Evolutionary conservation across 2,888 invertebrate species (phyloP).

Genomic region (Calliopum simillimum): DNA sequence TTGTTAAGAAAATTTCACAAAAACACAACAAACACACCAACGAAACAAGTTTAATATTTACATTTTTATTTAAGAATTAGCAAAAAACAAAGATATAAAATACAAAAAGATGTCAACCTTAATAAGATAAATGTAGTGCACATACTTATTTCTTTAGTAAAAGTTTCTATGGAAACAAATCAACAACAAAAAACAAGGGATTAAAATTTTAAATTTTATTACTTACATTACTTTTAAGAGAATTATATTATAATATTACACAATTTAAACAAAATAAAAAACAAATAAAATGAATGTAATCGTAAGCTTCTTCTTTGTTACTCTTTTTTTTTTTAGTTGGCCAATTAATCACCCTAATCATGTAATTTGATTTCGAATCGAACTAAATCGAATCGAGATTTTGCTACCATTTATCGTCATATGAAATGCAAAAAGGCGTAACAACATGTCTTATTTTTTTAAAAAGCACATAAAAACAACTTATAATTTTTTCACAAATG

Average conservation of each 20-base stretch:
- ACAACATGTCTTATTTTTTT: no score
- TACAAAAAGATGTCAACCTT: slow-evolving; percentile 9
- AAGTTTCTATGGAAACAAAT: slow-evolving; percentile 30
- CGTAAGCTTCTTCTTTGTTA: no score
- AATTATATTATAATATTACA: slow-evolving; percentile 34
- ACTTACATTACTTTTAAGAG: slow-evolving; percentile 36
- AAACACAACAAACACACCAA: not conserved
- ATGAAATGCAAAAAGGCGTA: no score
- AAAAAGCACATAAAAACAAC: no score
- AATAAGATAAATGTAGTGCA: slow-evolving; percentile 13
- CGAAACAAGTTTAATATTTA: slow-evolving; percentile 10
- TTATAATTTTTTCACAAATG: no score
- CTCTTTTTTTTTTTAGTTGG: no score
- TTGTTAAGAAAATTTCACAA: slow-evolving; percentile 4
- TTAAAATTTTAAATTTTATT: slow-evolving; percentile 55
- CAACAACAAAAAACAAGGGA: slow-evolving; percentile 56
- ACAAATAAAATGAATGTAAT: not conserved
- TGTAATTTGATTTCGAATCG: no score
- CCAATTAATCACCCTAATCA: no score
- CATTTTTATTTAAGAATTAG: not conserved
- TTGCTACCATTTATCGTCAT: no score
- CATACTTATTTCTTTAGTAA: slow-evolving; percentile 21
- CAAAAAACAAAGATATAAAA: not conserved
- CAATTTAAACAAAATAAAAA: not conserved
- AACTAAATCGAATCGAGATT: no score